Base-by-base conservation (phyloP, 2,888 invertebrate genomes). In the Scotopteryx bipunctaria region DNA sequence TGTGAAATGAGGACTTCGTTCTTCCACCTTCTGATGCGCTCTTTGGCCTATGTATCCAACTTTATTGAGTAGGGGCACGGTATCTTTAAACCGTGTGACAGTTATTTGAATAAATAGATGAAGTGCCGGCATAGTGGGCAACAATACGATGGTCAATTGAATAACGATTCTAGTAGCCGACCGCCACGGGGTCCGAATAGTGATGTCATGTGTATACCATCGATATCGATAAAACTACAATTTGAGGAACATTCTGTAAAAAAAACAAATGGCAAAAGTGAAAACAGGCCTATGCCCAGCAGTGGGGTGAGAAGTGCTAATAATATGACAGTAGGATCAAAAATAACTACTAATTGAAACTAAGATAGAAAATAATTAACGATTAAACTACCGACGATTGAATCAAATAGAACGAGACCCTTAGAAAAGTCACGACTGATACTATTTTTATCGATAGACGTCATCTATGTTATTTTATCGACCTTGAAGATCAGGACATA, bases 131-230 rank as follows among this genome's bases (percentile, higher is more conserved):
- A 83, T 82, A 33, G 44, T 80, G 79, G 67, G 62, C 74, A 56
- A 83, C 81, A 80, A 83, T 80, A 76, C 74, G 67, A 73, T 71
- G 66, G 59, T 75, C 85, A 87, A 89, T 88, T 88, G 87, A 86
- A 86, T 88, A 88, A 88, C 84, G 76, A 87, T 86, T 83, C 77
- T 81, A 84, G 19, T 31, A 81, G 83, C 78, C 64, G 70, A n/a
- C n/a, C n/a, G n/a, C n/a, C 70, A 68, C 81, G 76, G 83, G 86
- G 82, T 67, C 67, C 57, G 59, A 62, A 55, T 46, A 32, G 44
- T 17, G 32, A 13, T 25, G 35, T 48, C 2, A 9, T 8, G 13
- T n/a, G 16, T n/a, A 14, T 25, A 5, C 2, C 11, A 15, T 14
- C 6, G 5, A 25, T 11, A 17, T 40, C 27, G 40, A 16, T 27